A percentile compares a stretch with the other conserved stretches of the same genome.
These are phyloP conservation scores for Phortica variegata DNA, from an alignment of 1,140 invertebrate genomes.

Conservation along the genomic window DNA sequence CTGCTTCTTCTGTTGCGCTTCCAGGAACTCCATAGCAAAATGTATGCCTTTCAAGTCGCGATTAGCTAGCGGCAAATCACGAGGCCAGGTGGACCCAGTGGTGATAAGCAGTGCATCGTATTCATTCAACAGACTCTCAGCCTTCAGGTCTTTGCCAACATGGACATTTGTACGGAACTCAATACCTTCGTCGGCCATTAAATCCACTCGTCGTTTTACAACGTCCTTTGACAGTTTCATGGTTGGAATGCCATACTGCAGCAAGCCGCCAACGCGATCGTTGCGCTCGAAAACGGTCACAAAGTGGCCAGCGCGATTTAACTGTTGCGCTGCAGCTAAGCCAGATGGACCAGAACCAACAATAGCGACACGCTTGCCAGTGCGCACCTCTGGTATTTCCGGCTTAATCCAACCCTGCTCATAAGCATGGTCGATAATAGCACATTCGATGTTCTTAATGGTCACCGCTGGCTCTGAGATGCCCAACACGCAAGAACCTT, in stretches of 20 bases:
- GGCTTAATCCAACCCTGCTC: slow-evolving; percentile 94
- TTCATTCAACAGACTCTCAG: slow-evolving; percentile 65
- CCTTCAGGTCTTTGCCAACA: slow-evolving; percentile 88
- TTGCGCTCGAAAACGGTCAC: slow-evolving; percentile 97
- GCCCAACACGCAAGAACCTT: slow-evolving; percentile 95
- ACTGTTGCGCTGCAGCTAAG: slow-evolving; percentile 93
- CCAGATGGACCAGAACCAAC: slow-evolving; percentile 95
- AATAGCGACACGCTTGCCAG: slow-evolving; percentile 87
- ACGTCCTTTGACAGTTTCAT: slow-evolving; percentile 96
- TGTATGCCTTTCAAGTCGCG: slow-evolving; percentile 84
- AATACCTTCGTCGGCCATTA: slow-evolving; percentile 90
- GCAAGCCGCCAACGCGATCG: slow-evolving; percentile 88
- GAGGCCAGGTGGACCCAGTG: slow-evolving; percentile 93
- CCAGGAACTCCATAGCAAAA: slow-evolving; percentile 97
- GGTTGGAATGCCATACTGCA: slow-evolving; percentile 97
- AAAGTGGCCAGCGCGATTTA: slow-evolving; percentile 85
- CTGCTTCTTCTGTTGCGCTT: slow-evolving; percentile 96
- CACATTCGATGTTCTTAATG: slow-evolving; percentile 98
- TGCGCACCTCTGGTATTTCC: slow-evolving; percentile 64
- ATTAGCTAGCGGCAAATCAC: slow-evolving; percentile 85
- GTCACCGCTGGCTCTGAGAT: slow-evolving; percentile 96
- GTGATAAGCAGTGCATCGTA: slow-evolving; percentile 89
- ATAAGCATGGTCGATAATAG: slow-evolving; percentile 98
- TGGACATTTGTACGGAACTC: slow-evolving; percentile 86
- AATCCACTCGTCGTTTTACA: slow-evolving; percentile 83